A percentile compares a stretch with the other conserved stretches of the same genome.
Conservation (phyloP, 2,113 vertebrate species). For the Cairina moschata region DNA sequence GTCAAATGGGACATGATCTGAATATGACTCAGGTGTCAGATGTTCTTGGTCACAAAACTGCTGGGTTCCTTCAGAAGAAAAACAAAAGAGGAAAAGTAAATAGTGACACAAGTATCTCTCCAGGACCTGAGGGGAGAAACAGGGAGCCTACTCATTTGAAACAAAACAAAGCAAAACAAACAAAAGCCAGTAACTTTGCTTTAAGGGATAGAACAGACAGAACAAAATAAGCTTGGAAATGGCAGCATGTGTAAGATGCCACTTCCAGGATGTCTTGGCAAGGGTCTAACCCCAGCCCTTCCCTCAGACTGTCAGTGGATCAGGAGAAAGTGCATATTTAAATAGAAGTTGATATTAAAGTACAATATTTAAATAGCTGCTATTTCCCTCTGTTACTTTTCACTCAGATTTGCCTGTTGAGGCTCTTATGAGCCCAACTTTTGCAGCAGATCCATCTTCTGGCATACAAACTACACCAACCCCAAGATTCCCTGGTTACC, state of each 20-base stretch:
- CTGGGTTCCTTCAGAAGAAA: background rate
- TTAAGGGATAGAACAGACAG: background rate
- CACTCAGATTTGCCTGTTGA: background rate
- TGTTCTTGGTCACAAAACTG: background rate
- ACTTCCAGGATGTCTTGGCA: background rate
- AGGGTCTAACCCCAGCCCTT: background rate
- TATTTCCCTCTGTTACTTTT: background rate
- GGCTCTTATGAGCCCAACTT: rapidly evolving
- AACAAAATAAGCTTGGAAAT: background rate
- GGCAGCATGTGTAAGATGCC: background rate
- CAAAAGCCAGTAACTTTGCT: background rate
- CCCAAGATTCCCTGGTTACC: background rate
- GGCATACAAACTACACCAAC: background rate
- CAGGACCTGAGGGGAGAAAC: background rate
- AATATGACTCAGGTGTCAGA: background rate
- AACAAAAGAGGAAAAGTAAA: background rate
- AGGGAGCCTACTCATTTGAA: background rate
- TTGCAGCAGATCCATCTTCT: background rate
- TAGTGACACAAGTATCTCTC: background rate
- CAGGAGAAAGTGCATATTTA: background rate
- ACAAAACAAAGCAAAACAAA: background rate
- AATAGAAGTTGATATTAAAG: background rate
- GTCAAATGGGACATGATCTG: background rate
- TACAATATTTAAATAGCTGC: background rate
- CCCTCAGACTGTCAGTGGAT: background rate